Percentiles rank a stretch among this genome's conserved stretches.
These are phyloP conservation scores for Anastatus disparis DNA, from an alignment of 1,140 invertebrate genomes.

Conservation along the genomic window DNA sequence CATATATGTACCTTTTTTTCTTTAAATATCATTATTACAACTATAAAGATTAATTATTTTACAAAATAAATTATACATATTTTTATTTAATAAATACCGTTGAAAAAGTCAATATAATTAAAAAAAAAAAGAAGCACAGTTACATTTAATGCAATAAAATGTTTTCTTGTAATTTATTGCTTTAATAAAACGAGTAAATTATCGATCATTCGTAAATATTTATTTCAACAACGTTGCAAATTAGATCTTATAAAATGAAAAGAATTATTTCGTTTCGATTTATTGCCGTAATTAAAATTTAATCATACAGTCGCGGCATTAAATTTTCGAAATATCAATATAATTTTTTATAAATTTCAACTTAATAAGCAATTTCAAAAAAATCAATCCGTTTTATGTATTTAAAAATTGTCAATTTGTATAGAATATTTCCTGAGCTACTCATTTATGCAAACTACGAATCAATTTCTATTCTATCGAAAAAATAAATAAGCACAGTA, in stretches of 20 bases:
- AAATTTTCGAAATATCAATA: neutral
- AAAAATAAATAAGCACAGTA: no score
- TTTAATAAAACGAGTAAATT: conserved; percentile 11
- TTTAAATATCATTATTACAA: no score
- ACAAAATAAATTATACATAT: no score
- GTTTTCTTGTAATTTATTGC: neutral
- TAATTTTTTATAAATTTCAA: no score
- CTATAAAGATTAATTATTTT: no score
- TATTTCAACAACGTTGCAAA: neutral
- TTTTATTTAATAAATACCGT: neutral
- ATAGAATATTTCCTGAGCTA: neutral
- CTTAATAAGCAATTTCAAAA: no score
- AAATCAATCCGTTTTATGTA: no score
- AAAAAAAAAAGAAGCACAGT: no score
- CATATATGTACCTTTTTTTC: no score
- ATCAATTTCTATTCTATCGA: conserved; percentile 31
- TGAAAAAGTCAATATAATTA: neutral
- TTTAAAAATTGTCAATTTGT: conserved; percentile 12
- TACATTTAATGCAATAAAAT: neutral
- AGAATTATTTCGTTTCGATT: neutral
- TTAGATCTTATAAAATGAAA: neutral
- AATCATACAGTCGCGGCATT: no score
- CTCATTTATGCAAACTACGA: neutral
- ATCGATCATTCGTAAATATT: conserved; percentile 2
- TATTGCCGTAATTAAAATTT: neutral